Evolutionary conservation across 2,888 invertebrate species (phyloP), one percentile per base, ranked within the genome.

Genomic region (Phyllotreta cruciferae): DNA sequence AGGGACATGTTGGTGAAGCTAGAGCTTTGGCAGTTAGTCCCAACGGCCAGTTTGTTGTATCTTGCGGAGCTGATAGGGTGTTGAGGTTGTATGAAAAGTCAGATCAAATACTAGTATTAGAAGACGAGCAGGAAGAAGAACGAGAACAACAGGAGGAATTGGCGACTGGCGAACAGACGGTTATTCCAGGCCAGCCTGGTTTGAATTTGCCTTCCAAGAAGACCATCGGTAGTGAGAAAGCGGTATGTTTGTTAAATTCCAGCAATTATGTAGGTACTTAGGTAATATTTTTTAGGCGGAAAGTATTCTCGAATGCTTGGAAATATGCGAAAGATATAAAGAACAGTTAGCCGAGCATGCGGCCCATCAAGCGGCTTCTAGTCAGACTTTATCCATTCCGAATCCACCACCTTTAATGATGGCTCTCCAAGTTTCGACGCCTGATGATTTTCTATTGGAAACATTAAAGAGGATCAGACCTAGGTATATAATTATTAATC

Each of bases 271-370:
- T 10, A 10, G 45, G 8, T 11, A 38, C 7, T 10, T 45, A 11
- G 3, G 10, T 45, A 10, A 45, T 45, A 7, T 10, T 10, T 74
- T 74, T 62, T 63, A 86, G 87, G 94, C 96, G 35, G 98, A 98
- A 79, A 88, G 91, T 56, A 88, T 99, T 69, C 83, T 97, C 74
- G 98, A 98, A 80, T 96, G 96, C 70, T 80, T 99, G 57, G 92
- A 93, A 62, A 85, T 94, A 55, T 88, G 89, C 13, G 85, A 85
- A 72, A 84, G 87, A 70, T 90, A 88, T 76, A 80, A 82, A 69
- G 83, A 84, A 68, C 86, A 89, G 75, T 78, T 88, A 71, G 82
- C 79, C 1, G 88, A 88, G 73, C 77, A 82, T 61, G 78, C 78
- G 62, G 75, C 78, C 1, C 66, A 78, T 14, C 79, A 80, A 72